Base-by-base conservation (phyloP, 2,797 vertebrate genomes). In the Lepus oiostolus region DNA sequence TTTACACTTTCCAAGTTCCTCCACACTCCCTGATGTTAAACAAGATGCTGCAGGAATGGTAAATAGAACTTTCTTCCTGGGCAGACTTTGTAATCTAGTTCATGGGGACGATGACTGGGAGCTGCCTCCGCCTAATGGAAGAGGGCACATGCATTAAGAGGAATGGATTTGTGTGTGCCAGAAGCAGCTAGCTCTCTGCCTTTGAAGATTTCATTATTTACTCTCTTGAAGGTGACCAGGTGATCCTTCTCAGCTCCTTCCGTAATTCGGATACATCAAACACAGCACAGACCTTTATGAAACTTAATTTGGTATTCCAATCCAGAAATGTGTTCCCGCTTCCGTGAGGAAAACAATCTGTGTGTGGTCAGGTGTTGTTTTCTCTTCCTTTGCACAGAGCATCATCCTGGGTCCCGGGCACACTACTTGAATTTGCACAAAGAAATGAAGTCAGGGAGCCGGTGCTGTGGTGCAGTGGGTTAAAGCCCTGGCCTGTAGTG, bases 41-140 rank as follows among this genome's bases (percentile, higher is more conserved):
- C 7, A 86, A 77, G 68, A 65, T 65, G 32, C 21, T 71, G 4
- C 14, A 75, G 83, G 30, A 85, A 90, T 68, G 30, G 26, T 63
- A 79, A 74, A 47, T 52, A 79, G 7, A 83, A 24, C 30, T 81
- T 74, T 60, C 24, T 86, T 86, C 63, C 35, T 47, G 1, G 30
- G 9, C 14, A 90, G 76, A 94, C 21, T 60, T 75, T 80, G 75
- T 72, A 82, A 83, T 85, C 80, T 62, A 82, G 88, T 60, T 84
- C 80, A 65, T 11, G 28, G 19, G n/a, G 75, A 83, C 65, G 32
- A 3, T 54, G 58, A 30, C 68, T 26, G 62, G 30, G 28, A 32
- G 2, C 32, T 68, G 3, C 24, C 13, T 35, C 5, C 16, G 35
- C 87, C 52, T 32, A 14, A 67, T 84, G 47, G n/a, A 74, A 38